Percentiles rank a stretch among this genome's conserved stretches.
These are phyloP conservation scores for Panopea generosa DNA, from an alignment of 2,888 invertebrate genomes.

Conservation along the genomic window DNA sequence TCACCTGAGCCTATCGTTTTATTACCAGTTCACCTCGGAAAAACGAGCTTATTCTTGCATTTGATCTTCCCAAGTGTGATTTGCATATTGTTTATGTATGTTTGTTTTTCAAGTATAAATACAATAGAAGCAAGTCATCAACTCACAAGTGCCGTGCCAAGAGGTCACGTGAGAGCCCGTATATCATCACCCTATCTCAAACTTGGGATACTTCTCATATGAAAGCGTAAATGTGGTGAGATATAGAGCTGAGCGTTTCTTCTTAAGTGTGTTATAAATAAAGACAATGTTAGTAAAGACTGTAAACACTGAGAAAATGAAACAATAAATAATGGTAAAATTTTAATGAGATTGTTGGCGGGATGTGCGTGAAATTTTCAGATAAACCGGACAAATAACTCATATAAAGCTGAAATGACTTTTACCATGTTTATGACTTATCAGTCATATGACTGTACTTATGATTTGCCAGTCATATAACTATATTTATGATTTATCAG, in stretches of 20 bases:
- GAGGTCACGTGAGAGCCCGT: slow-evolving; percentile 4
- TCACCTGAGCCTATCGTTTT: slow-evolving; percentile 31
- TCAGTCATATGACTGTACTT: slow-evolving; percentile 30
- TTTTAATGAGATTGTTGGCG: slow-evolving; percentile 56
- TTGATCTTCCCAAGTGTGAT: slow-evolving; percentile 51
- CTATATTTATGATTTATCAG: too few species aligned
- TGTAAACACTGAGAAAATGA: slow-evolving; percentile 61
- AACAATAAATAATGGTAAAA: slow-evolving; percentile 62
- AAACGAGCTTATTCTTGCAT: slow-evolving; percentile 59
- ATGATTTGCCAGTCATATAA: background rate
- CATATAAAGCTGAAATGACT: slow-evolving; percentile 46
- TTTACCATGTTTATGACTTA: too few species aligned
- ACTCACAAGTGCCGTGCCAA: background rate
- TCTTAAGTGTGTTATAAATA: slow-evolving; percentile 47
- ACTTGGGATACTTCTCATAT: slow-evolving; percentile 26
- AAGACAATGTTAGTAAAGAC: slow-evolving; percentile 53
- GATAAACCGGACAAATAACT: slow-evolving; percentile 52
- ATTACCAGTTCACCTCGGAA: slow-evolving; percentile 39
- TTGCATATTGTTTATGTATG: slow-evolving; percentile 63
- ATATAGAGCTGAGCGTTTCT: slow-evolving; percentile 20
- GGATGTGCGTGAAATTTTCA: slow-evolving; percentile 53
- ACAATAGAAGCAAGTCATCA: background rate
- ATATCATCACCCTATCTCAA: slow-evolving; percentile 4
- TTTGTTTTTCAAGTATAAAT: slow-evolving; percentile 41
- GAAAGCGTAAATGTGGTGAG: slow-evolving; percentile 47